A percentile compares a stretch with the other conserved stretches of the same genome.
These are phyloP conservation scores for Pollicipes pollicipes DNA, from an alignment of 1,140 invertebrate species.

Conservation along the genomic window DNA sequence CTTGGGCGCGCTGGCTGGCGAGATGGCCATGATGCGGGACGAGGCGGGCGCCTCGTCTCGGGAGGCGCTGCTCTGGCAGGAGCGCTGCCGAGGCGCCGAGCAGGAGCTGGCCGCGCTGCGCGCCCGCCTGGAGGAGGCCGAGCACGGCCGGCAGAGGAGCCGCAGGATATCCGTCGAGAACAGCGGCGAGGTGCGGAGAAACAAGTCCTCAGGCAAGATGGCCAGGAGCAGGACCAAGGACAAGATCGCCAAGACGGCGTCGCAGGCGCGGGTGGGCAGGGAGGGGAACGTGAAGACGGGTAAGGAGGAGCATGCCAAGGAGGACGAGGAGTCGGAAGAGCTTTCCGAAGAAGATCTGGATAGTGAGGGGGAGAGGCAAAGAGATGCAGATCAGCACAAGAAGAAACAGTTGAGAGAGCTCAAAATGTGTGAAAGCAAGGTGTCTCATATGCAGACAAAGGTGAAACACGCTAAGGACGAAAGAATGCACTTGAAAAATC, in stretches of 20 bases:
- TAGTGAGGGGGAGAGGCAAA: background rate
- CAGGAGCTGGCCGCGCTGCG: slow-evolving; percentile 3
- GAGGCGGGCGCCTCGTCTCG: background rate
- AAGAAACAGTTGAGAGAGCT: background rate
- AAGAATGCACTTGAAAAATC: background rate
- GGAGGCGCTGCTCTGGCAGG: background rate
- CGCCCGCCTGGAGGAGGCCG: background rate
- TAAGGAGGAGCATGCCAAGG: background rate
- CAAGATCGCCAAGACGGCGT: background rate
- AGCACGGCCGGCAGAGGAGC: background rate
- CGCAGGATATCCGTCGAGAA: background rate
- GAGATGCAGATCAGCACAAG: background rate
- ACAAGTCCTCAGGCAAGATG: background rate
- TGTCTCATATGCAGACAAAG: background rate
- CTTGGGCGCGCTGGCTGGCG: background rate
- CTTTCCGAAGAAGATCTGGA: background rate
- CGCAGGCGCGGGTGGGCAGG: background rate
- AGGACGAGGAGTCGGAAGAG: background rate
- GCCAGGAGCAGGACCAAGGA: background rate
- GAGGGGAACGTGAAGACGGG: background rate
- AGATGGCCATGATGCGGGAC: background rate
- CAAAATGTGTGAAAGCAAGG: background rate
- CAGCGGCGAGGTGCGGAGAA: background rate
- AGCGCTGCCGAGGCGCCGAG: background rate
- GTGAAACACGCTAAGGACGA: slow-evolving; percentile 3